These are phyloP conservation scores for Aspiorhynchus laticeps DNA, from an alignment of 2,113 vertebrate genomes.

Conservation along the genomic window DNA sequence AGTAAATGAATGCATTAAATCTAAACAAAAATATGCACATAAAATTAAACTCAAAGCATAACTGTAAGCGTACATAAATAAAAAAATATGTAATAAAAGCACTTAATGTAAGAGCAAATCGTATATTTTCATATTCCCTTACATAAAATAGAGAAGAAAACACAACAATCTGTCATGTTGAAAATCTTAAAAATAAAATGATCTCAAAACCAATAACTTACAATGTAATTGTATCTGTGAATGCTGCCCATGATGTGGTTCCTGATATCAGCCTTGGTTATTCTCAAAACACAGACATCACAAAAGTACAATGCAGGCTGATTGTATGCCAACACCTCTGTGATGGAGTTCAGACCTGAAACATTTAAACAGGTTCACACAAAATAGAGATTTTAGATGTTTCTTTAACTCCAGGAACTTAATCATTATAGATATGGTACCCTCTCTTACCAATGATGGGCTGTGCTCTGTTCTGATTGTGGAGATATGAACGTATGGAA, in stretches of 20 bases:
- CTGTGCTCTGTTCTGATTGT: slow-evolving; percentile 66
- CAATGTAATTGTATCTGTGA: slow-evolving; percentile 73
- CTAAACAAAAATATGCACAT: neutral
- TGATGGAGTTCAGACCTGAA: slow-evolving; percentile 67
- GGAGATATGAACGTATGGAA: slow-evolving; percentile 66
- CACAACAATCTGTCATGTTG: neutral
- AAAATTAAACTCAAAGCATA: neutral
- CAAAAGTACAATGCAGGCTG: slow-evolving; percentile 62
- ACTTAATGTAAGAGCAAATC: neutral
- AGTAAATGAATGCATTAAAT: neutral
- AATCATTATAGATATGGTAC: neutral
- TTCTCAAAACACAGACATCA: slow-evolving; percentile 65
- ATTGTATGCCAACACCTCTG: slow-evolving; percentile 62
- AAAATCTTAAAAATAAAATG: neutral
- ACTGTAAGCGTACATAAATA: neutral
- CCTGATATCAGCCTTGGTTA: slow-evolving; percentile 64
- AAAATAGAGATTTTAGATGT: neutral
- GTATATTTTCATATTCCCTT: neutral
- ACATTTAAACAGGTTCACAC: neutral
- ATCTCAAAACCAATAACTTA: slow-evolving; percentile 53
- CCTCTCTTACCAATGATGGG: slow-evolving; percentile 69
- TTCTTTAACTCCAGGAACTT: neutral
- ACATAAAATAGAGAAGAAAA: neutral
- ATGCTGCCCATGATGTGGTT: slow-evolving; percentile 73
- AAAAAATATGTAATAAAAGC: neutral